A percentile compares a stretch with the other conserved stretches of the same genome.
phyloP scores from a whole-genome alignment of 2,113 vertebrate genomes.

The Fukomys damarensis region DNA sequence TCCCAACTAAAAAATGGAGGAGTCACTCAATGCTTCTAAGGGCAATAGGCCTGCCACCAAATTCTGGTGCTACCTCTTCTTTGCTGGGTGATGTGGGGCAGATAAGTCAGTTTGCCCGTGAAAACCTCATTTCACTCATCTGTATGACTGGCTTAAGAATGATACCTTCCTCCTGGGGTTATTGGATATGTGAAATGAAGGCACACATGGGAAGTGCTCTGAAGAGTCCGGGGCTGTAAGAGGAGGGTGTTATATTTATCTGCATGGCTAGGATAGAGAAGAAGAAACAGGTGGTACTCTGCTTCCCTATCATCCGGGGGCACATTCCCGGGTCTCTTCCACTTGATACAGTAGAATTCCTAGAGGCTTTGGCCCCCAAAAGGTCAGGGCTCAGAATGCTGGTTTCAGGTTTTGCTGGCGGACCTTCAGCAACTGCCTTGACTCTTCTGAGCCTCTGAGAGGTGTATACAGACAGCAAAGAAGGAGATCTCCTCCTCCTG shows the following conservation, averaged over 20 bases:
- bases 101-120: constrained; percentile 8
- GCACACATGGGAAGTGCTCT: background rate
- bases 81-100: background rate
- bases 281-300: constrained; percentile 64
- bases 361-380: constrained; percentile 45
- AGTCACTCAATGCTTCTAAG: background rate
- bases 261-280: constrained; percentile 50
- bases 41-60: background rate
- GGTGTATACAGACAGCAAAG: background rate
- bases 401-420: constrained; percentile 46
- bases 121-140: constrained; percentile 22
- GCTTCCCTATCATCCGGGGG: constrained; percentile 30
- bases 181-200: background rate
- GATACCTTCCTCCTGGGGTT: background rate
- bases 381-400: constrained; percentile 38
- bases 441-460: constrained; percentile 24
- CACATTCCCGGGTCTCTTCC: constrained; percentile 58
- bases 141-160: constrained; percentile 4
- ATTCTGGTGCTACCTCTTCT: background rate
- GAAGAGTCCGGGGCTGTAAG: constrained; percentile 24
- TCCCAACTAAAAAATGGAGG: background rate
- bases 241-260: constrained; percentile 70
- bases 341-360: constrained; percentile 52
- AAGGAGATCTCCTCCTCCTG: constrained; percentile 32
- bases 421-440: background rate